Evolutionary conservation across 2,888 invertebrate species (phyloP).

Genomic region (Scelioninae gen. 1): DNA sequence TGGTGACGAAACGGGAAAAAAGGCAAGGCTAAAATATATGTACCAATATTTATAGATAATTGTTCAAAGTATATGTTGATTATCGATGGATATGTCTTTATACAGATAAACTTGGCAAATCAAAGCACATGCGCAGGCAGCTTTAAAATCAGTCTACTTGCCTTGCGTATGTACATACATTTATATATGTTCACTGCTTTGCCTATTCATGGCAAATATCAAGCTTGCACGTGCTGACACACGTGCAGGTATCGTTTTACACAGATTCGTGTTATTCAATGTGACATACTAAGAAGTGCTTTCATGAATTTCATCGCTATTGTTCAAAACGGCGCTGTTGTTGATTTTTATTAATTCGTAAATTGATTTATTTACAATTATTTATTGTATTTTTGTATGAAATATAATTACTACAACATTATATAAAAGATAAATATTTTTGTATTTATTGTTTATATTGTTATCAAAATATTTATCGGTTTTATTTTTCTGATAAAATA

Average conservation of each 20-base stretch:
- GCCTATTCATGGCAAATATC: constrained; percentile 44
- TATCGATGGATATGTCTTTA: constrained; percentile 28
- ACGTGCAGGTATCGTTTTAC: constrained; percentile 41
- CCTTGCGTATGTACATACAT: constrained; percentile 30
- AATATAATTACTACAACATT: no score
- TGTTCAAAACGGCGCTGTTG: no score
- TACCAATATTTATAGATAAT: constrained; percentile 1
- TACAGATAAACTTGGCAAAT: constrained; percentile 28
- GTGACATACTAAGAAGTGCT: constrained; percentile 28
- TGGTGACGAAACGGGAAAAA: neutral
- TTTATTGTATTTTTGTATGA: no score
- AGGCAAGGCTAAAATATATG: constrained; percentile 8
- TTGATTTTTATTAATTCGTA: no score
- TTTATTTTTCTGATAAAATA: no score
- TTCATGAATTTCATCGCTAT: constrained; percentile 11
- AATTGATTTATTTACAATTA: no score
- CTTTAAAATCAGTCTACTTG: constrained; percentile 50
- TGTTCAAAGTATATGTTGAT: constrained; percentile 19
- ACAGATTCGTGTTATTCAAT: constrained; percentile 30
- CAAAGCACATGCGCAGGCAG: constrained; percentile 33
- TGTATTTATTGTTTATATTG: no score
- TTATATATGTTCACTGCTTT: constrained; percentile 41
- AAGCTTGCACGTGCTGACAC: constrained; percentile 32
- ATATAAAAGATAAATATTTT: no score
- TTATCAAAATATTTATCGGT: no score